A percentile compares a stretch with the other conserved stretches of the same genome.
Conservation (phyloP, 2,113 vertebrate genomes). For the Chaetops frenatus region DNA sequence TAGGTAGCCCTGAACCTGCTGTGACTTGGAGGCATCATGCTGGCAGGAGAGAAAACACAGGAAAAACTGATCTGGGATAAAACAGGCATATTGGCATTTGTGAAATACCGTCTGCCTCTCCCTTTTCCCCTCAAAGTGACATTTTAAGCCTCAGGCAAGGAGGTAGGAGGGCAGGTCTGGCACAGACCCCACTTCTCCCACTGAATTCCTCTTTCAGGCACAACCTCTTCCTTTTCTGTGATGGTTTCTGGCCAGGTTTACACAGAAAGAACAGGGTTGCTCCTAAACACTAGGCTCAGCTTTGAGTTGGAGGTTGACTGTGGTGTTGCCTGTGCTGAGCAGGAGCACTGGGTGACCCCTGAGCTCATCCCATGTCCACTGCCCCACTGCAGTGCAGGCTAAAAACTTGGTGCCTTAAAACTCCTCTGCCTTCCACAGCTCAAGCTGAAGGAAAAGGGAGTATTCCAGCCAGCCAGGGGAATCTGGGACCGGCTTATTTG, state of each 20-base stretch:
- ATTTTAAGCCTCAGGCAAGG: background rate
- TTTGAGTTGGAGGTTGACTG: background rate
- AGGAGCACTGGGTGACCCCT: background rate
- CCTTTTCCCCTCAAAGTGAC: background rate
- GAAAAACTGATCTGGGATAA: background rate
- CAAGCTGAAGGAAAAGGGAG: background rate
- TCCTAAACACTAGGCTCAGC: background rate
- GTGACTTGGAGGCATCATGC: background rate
- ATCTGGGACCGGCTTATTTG: background rate
- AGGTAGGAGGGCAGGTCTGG: background rate
- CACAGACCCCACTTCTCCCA: background rate
- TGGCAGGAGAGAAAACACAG: background rate
- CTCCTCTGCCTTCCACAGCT: background rate
- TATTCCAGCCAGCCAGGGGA: background rate
- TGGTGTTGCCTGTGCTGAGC: rapidly evolving
- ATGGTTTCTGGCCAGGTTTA: background rate
- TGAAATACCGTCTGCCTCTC: background rate
- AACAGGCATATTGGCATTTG: background rate
- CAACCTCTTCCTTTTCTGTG: background rate
- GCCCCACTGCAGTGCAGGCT: rapidly evolving
- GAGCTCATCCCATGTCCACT: background rate
- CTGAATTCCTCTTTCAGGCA: background rate
- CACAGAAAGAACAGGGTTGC: background rate
- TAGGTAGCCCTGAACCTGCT: background rate
- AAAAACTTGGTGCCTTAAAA: background rate